phyloP scores from a whole-genome alignment of 1,140 invertebrate genomes.

The Caerostris extrusa region DNA sequence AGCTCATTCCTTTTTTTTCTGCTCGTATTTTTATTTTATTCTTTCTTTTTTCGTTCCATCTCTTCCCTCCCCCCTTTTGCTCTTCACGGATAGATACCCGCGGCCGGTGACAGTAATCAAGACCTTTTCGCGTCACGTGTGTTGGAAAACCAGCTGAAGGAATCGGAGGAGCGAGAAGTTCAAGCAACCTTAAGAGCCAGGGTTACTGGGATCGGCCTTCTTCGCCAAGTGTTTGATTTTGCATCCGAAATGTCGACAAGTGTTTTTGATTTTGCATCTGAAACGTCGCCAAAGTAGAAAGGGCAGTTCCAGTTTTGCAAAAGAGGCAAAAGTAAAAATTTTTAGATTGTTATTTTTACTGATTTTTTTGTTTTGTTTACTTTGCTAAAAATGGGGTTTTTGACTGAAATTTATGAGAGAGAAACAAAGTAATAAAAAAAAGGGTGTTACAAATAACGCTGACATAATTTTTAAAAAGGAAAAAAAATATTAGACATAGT shows the following conservation, averaged over 20 bases:
- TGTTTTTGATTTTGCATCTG: too few relatives aligned
- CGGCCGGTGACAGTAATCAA: constrained; percentile 36
- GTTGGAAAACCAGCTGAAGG: constrained; percentile 42
- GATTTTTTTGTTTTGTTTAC: neutral
- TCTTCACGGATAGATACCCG: neutral
- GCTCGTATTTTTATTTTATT: neutral
- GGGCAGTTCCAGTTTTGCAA: neutral
- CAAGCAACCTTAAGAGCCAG: constrained; percentile 28
- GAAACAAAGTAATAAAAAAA: too few relatives aligned
- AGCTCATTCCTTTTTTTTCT: neutral
- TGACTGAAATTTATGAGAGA: too few relatives aligned
- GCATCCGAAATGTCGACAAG: neutral
- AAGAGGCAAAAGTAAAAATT: neutral
- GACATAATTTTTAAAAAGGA: too few relatives aligned
- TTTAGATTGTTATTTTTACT: neutral
- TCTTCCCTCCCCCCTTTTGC: neutral
- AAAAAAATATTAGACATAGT: too few relatives aligned
- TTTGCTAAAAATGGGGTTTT: too few relatives aligned
- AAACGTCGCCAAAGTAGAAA: neutral
- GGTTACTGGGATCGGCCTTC: neutral
- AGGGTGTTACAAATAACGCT: too few relatives aligned
- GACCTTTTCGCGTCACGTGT: constrained; percentile 32
- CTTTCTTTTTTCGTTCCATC: constrained; percentile 5
- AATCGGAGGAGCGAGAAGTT: constrained; percentile 43
- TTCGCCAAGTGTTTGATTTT: neutral